phyloP scores from a whole-genome alignment of 2,888 invertebrate genomes.

The Drosophila borborema region DNA sequence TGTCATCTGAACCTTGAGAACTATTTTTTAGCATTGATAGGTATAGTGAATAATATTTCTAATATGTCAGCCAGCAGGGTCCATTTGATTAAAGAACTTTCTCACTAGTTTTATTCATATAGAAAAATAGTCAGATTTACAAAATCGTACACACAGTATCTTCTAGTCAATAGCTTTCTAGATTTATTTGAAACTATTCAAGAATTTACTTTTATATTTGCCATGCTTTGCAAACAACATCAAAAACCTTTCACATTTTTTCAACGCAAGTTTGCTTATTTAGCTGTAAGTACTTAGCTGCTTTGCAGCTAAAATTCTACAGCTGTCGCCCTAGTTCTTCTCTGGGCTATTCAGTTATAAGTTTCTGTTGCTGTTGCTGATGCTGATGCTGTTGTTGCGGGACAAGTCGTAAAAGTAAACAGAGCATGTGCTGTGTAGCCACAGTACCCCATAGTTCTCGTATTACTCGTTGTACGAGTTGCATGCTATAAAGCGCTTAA shows the following conservation, averaged over 20 bases:
- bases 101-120: neutral
- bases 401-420: slow-evolving; percentile 77
- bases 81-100: neutral
- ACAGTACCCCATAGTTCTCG: slow-evolving; percentile 32
- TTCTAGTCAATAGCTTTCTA: neutral
- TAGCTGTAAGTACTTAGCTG: slow-evolving; percentile 13
- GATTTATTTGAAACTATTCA: neutral
- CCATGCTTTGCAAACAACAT: neutral
- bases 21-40: neutral
- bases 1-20: neutral
- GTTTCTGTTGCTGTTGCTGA: slow-evolving; percentile 20
- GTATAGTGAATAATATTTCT: no score
- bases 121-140: neutral
- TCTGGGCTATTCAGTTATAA: slow-evolving; percentile 12
- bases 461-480: slow-evolving; percentile 42
- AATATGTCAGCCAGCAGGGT: neutral
- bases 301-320: slow-evolving; percentile 17
- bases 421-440: slow-evolving; percentile 72
- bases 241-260: neutral
- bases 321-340: slow-evolving; percentile 18
- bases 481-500: slow-evolving; percentile 77
- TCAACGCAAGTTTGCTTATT: neutral
- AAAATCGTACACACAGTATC: neutral
- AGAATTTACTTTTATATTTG: neutral
- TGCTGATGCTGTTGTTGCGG: slow-evolving; percentile 37